These are phyloP conservation scores for Neodiprion lecontei DNA, from an alignment of 1,140 invertebrate species.

Conservation along the genomic window DNA sequence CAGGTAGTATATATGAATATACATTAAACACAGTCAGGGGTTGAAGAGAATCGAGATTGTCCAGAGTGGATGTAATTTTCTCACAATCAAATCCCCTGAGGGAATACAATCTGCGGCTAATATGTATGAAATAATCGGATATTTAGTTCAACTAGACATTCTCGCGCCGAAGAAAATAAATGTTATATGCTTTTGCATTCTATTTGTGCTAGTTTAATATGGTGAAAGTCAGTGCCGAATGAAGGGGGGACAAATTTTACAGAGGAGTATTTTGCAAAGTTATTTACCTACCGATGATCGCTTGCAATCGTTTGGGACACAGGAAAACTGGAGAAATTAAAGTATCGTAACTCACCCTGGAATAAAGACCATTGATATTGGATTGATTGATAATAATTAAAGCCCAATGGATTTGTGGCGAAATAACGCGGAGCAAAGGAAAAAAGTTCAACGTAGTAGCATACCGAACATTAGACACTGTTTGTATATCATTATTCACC, in stretches of 20 bases:
- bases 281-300: too few relatives aligned
- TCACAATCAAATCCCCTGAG: not conserved
- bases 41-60: not conserved
- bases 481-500: conserved; percentile 10
- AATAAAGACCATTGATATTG: too few relatives aligned
- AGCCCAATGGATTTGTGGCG: too few relatives aligned
- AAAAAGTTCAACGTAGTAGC: not conserved
- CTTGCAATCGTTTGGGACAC: too few relatives aligned
- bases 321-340: too few relatives aligned
- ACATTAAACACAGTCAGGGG: not conserved
- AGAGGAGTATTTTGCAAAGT: too few relatives aligned
- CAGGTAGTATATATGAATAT: too few relatives aligned
- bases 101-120: not conserved
- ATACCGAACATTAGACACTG: conserved; percentile 8
- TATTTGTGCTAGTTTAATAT: not conserved
- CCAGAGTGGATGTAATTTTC: not conserved
- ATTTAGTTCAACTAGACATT: not conserved
- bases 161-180: not conserved
- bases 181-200: not conserved
- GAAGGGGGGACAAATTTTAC: too few relatives aligned
- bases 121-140: not conserved
- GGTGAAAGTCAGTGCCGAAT: too few relatives aligned
- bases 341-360: too few relatives aligned
- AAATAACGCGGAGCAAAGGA: not conserved
- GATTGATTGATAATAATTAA: too few relatives aligned